These are phyloP conservation scores for Malurus alboscapulatus DNA, from an alignment of 2,113 vertebrate genomes.

Conservation along the genomic window DNA sequence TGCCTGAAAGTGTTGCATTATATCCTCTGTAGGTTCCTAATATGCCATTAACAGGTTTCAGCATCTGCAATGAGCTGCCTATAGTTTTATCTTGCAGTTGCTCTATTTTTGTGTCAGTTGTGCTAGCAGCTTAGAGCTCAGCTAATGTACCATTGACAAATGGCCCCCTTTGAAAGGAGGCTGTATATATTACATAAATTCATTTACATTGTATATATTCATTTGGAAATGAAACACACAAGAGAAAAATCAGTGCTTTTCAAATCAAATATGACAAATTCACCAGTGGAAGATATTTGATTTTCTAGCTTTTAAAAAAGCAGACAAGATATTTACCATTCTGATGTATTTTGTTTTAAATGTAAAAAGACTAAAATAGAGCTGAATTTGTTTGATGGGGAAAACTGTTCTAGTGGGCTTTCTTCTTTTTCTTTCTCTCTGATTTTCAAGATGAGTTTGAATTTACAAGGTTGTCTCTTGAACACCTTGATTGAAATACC, in stretches of 20 bases:
- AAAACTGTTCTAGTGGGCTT: background rate
- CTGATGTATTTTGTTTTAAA: conserved; percentile 25
- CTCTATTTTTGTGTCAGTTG: conserved; percentile 48
- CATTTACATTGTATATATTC: conserved; percentile 56
- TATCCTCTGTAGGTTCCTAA: background rate
- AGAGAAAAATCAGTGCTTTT: conserved; percentile 53
- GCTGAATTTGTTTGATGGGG: conserved; percentile 46
- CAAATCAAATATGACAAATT: conserved; percentile 56
- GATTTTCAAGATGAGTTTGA: background rate
- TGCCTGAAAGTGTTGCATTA: background rate
- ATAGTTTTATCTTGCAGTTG: conserved; percentile 25
- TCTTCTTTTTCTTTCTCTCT: background rate
- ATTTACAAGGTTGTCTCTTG: background rate
- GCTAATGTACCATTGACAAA: conserved; percentile 55
- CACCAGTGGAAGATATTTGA: conserved; percentile 38
- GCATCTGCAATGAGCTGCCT: background rate
- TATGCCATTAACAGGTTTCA: conserved; percentile 5
- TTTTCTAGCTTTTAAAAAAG: conserved; percentile 35
- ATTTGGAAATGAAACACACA: conserved; percentile 53
- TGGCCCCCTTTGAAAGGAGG: conserved; percentile 24
- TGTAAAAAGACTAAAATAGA: conserved; percentile 2
- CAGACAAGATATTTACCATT: conserved; percentile 32
- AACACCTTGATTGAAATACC: background rate
- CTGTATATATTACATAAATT: conserved; percentile 50
- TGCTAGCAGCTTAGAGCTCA: conserved; percentile 30